Percentiles rank a stretch among this genome's conserved stretches.
Conservation (phyloP, 2,113 vertebrate species). For the Falco punctatus region DNA sequence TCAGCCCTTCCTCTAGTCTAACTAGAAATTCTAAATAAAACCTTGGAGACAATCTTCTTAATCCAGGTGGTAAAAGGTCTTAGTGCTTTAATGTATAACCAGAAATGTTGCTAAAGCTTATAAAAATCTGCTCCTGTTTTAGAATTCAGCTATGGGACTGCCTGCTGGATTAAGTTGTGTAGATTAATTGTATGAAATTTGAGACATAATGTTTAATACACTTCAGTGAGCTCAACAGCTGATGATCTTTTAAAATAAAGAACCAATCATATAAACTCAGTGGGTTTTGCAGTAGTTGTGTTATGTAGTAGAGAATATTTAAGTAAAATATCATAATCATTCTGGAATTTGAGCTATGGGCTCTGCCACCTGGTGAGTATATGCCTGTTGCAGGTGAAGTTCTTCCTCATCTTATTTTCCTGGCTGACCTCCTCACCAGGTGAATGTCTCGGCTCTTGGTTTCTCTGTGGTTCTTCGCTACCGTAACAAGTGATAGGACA, state of each 20-base stretch:
- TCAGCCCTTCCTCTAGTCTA: background rate
- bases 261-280: background rate
- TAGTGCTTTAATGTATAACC: background rate
- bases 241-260: no score
- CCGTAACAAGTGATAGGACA: background rate
- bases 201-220: background rate
- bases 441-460: background rate
- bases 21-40: background rate
- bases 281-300: background rate
- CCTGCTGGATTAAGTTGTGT: background rate
- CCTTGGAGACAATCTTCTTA: background rate
- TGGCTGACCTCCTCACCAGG: background rate
- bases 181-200: background rate
- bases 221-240: no score
- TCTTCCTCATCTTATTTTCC: background rate
- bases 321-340: background rate
- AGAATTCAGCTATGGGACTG: background rate
- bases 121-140: background rate
- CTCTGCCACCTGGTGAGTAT: background rate
- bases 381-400: background rate
- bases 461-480: background rate
- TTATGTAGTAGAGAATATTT: background rate
- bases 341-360: background rate
- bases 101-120: background rate
- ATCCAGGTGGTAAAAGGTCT: background rate